Evolutionary conservation across 2,888 invertebrate genomes (phyloP).

Genomic region (Fragum whitleyi): DNA sequence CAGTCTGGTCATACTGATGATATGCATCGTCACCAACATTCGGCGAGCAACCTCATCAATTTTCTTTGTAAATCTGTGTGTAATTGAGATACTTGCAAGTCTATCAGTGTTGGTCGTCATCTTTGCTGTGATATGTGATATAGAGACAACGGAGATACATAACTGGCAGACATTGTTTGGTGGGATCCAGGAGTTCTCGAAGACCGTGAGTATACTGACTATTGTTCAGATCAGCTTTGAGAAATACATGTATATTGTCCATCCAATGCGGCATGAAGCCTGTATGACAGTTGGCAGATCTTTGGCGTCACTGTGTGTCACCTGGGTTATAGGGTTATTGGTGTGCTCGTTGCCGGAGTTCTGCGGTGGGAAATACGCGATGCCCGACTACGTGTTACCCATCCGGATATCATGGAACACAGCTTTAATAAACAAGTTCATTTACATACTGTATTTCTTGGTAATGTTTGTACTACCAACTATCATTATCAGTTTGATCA

Average conservation of each 20-base stretch:
- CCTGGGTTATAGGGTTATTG: background rate
- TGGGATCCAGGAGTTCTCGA: conserved; percentile 7
- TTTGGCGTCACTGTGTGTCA: background rate
- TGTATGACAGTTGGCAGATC: background rate
- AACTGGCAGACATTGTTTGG: background rate
- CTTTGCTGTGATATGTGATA: background rate
- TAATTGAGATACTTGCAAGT: background rate
- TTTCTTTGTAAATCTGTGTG: background rate
- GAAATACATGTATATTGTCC: conserved; percentile 7
- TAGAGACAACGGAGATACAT: no score
- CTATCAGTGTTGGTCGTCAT: background rate
- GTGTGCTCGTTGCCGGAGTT: background rate
- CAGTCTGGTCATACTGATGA: background rate
- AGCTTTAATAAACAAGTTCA: background rate
- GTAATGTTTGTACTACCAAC: background rate
- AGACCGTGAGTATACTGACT: background rate
- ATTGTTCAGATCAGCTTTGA: conserved; percentile 7
- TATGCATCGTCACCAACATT: background rate
- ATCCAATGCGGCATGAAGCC: conserved; percentile 10
- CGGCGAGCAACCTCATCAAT: background rate
- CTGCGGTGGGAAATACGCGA: background rate
- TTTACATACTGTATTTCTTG: background rate
- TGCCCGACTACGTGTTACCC: background rate
- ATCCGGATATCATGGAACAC: background rate
- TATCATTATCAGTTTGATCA: background rate